Evolutionary conservation across 1,140 invertebrate species (phyloP).

Genomic region (Ceratoteleas bidentatus): DNA sequence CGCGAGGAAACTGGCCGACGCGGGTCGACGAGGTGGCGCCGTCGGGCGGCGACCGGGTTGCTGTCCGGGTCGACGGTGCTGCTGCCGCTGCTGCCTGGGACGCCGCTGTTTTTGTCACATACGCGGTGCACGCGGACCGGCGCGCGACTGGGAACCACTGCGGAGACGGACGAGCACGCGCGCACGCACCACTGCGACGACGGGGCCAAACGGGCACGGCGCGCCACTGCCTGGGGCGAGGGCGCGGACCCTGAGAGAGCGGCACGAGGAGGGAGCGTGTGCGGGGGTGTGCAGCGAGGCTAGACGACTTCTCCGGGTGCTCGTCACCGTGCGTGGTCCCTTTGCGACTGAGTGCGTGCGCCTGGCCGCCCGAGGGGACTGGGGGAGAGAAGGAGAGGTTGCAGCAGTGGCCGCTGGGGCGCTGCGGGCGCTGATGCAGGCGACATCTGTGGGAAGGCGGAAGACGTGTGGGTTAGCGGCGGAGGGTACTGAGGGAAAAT

Average conservation of each 20-base stretch:
- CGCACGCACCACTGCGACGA: slow-evolving; percentile 15
- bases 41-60: neutral
- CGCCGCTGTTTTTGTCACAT: slow-evolving; percentile 19
- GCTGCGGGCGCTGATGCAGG: slow-evolving; percentile 7
- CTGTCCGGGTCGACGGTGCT: too few relatives aligned
- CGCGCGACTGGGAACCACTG: slow-evolving; percentile 10
- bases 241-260: too few relatives aligned
- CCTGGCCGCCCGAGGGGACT: too few relatives aligned
- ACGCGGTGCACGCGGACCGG: slow-evolving; percentile 11
- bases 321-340: slow-evolving; percentile 72
- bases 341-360: slow-evolving; percentile 75
- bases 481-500: too few relatives aligned
- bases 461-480: too few relatives aligned
- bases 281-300: too few relatives aligned
- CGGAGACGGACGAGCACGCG: slow-evolving; percentile 22
- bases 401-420: too few relatives aligned
- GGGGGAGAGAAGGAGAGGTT: too few relatives aligned
- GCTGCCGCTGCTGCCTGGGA: slow-evolving; percentile 20
- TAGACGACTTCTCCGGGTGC: too few relatives aligned
- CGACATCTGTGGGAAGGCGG: too few relatives aligned
- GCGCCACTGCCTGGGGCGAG: neutral
- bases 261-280: too few relatives aligned
- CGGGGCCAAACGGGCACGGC: neutral
- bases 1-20: slow-evolving; percentile 73
- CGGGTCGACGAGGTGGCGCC: slow-evolving; percentile 62